These are phyloP conservation scores for Phrixothrix hirtus DNA, from an alignment of 2,888 invertebrate genomes.

Conservation along the genomic window DNA sequence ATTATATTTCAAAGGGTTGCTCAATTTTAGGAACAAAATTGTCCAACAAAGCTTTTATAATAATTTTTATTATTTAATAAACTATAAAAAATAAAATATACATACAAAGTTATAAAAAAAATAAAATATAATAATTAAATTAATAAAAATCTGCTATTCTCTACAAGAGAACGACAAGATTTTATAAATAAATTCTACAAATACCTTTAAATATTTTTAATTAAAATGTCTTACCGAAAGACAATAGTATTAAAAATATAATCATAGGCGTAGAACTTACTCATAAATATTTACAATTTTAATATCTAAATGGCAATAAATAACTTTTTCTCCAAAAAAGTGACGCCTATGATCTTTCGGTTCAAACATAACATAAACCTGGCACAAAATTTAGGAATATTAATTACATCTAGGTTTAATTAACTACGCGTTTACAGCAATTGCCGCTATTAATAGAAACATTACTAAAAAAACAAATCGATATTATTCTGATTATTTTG, in stretches of 20 bases:
- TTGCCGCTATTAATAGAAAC: not conserved
- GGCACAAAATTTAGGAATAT: too few species aligned
- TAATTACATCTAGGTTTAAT: too few species aligned
- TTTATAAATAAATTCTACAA: conserved; percentile 1
- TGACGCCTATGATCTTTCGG: too few species aligned
- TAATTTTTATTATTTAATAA: not conserved
- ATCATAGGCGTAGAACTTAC: not conserved
- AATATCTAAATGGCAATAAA: conserved; percentile 8
- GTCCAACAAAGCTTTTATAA: not conserved
- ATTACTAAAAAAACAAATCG: conserved; percentile 23
- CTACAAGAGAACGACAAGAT: conserved; percentile 3
- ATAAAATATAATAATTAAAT: conserved; percentile 6
- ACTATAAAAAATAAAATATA: not conserved
- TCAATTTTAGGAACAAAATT: not conserved
- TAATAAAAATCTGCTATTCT: not conserved
- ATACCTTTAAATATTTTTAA: not conserved
- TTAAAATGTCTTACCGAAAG: not conserved
- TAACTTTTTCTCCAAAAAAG: too few species aligned
- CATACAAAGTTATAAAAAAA: not conserved
- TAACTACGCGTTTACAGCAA: too few species aligned
- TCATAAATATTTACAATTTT: not conserved
- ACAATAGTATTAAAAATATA: not conserved
- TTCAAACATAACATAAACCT: too few species aligned
- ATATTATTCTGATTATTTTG: conserved; percentile 14
- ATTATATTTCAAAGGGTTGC: too few species aligned